Percentiles rank a stretch among this genome's conserved stretches.
These are phyloP conservation scores for Mionectes olivaceus DNA, from an alignment of 2,797 vertebrate genomes.

Conservation along the genomic window DNA sequence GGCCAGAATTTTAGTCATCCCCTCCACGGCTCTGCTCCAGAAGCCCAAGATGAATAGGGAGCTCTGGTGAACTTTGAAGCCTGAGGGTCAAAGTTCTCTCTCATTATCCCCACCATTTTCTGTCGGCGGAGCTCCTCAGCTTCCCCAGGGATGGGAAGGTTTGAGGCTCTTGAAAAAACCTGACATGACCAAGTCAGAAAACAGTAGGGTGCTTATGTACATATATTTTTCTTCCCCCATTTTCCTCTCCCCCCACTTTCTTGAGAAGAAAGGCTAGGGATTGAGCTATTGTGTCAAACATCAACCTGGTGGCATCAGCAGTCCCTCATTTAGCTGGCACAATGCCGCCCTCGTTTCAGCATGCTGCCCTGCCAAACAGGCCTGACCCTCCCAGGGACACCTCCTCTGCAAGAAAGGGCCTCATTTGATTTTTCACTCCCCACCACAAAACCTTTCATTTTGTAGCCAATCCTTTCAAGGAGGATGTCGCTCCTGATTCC, in stretches of 20 bases:
- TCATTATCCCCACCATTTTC: slow-evolving; percentile 76
- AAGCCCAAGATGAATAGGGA: slow-evolving; percentile 74
- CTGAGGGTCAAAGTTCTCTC: slow-evolving; percentile 70
- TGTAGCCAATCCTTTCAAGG: neutral
- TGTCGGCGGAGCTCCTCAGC: slow-evolving; percentile 52
- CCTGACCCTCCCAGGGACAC: slow-evolving; percentile 3
- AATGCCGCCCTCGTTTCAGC: slow-evolving; percentile 3
- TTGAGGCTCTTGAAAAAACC: slow-evolving; percentile 45
- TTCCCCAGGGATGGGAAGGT: slow-evolving; percentile 18
- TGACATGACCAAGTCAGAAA: slow-evolving; percentile 42
- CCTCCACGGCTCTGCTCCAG: neutral
- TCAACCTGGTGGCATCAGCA: slow-evolving; percentile 21
- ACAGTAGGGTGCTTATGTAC: slow-evolving; percentile 69
- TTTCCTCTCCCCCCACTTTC: slow-evolving; percentile 18
- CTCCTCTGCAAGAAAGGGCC: neutral
- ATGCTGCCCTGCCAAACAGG: neutral
- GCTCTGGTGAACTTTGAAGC: slow-evolving; percentile 53
- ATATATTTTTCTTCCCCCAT: neutral
- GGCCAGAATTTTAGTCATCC: neutral
- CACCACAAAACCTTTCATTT: slow-evolving; percentile 11
- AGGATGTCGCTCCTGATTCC: neutral
- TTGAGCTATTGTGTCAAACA: slow-evolving; percentile 36
- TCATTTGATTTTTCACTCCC: neutral
- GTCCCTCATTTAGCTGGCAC: slow-evolving; percentile 19
- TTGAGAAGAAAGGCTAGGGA: slow-evolving; percentile 20